phyloP scores from a whole-genome alignment of 2,888 invertebrate genomes.

The Invenusta paracnida region DNA sequence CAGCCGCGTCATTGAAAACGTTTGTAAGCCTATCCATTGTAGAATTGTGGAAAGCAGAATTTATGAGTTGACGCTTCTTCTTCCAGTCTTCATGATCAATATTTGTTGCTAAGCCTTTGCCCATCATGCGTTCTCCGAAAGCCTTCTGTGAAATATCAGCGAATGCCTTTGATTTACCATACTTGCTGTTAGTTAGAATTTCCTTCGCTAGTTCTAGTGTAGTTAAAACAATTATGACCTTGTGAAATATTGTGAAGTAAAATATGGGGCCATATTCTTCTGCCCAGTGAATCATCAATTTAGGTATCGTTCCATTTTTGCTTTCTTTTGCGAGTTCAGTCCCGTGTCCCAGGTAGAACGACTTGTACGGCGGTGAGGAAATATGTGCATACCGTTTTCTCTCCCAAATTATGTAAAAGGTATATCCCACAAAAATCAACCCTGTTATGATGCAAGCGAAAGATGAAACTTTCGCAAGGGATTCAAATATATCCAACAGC shows the following conservation, averaged over 20 bases:
- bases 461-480: no score
- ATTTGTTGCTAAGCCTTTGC: conserved; percentile 37
- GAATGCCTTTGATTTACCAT: conserved; percentile 35
- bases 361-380: not conserved
- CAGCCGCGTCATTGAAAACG: conserved; percentile 33
- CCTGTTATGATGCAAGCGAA: no score
- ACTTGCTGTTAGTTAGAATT: not conserved
- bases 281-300: not conserved
- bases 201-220: conserved; percentile 32
- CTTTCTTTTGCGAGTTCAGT: not conserved
- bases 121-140: conserved; percentile 33
- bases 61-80: conserved; percentile 33
- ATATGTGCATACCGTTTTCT: not conserved
- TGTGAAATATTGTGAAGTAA: conserved; percentile 36
- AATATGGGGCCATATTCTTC: conserved; percentile 39
- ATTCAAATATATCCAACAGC: no score
- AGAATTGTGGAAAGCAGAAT: conserved; percentile 38
- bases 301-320: no score
- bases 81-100: conserved; percentile 41
- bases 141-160: conserved; percentile 33
- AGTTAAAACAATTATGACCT: conserved; percentile 37
- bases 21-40: not conserved
- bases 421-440: not conserved
- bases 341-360: not conserved
- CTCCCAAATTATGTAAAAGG: not conserved